These are phyloP conservation scores for Acanthiza pusilla DNA, from an alignment of 2,797 vertebrate genomes.

Conservation along the genomic window DNA sequence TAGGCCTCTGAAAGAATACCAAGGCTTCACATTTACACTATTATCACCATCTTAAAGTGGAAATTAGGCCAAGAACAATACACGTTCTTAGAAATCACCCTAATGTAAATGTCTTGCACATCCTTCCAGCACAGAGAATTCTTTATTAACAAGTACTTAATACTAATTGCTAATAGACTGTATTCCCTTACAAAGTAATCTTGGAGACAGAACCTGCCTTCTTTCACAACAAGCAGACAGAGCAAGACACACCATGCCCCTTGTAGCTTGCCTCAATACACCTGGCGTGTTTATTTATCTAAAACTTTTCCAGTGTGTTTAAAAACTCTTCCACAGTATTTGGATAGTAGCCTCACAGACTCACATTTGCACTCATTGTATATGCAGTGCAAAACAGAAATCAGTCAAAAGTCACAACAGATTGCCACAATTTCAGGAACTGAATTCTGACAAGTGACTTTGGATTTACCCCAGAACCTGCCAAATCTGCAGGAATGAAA, in stretches of 20 bases:
- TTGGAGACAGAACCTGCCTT: background rate
- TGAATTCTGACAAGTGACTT: background rate
- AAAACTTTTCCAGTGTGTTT: background rate
- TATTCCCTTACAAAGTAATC: background rate
- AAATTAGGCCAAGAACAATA: conserved; percentile 10
- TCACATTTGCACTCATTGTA: background rate
- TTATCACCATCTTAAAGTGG: background rate
- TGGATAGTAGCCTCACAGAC: background rate
- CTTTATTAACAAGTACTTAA: background rate
- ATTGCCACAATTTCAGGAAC: background rate
- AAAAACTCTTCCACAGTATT: background rate
- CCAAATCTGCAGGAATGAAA: background rate
- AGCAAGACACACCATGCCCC: background rate
- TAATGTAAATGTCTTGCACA: background rate
- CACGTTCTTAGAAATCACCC: background rate
- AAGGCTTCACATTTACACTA: conserved; percentile 14
- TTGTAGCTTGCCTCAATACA: background rate
- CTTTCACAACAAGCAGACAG: background rate
- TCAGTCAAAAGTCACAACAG: background rate
- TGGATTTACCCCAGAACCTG: background rate
- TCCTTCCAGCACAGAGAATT: background rate
- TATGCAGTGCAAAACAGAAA: background rate
- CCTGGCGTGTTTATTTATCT: background rate
- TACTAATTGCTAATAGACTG: background rate
- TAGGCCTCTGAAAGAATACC: background rate